Base-by-base conservation (phyloP, 2,888 invertebrate species). In the Perizoma affinitatum region DNA sequence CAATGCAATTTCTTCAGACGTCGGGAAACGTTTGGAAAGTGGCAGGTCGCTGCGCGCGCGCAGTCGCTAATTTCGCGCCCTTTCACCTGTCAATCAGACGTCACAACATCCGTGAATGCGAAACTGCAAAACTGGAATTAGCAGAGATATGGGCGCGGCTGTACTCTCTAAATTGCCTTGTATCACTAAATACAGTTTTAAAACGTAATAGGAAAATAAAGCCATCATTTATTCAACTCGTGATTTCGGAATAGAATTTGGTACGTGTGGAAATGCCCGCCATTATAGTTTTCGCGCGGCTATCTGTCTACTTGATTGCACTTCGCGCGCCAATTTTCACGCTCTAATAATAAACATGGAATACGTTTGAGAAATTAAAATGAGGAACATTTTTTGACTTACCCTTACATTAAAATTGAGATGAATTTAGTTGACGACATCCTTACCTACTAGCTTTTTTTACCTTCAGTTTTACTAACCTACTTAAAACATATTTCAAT, bases 51-150 rank as follows among this genome's bases (percentile, higher is more conserved):
- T 58, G 65, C 69, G 71, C 72, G 71, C 70, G 72, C 22, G 22
- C 22, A 22, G 65, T 76, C 71, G 81, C 87, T 88, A 90, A 89
- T 90, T 86, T 90, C 83, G 84, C 87, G 87, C 89, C 85, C 89
- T 91, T 90, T 90, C 86, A 85, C 87, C 86, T 82, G 91, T 90
- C 91, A 90, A 88, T 91, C 91, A 90, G 71, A 69, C 80, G 89
- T 89, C 89, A 82, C 68, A 71, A 68, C 60, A 70, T 76, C 65
- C 72, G 75, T 77, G 72, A 75, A 75, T 74, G 79, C 76, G 68
- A 72, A 74, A 68, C 76, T 71, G 76, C 76, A 79, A 83, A 74
- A 67, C 76, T 71, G 76, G 75, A 79, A 84, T 84, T 86, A 83
- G 82, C 82, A 71, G 71, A 70, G 78, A 80, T 79, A 70, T 70